Conservation (phyloP, 2,113 vertebrate genomes). For the Python bivittatus region DNA sequence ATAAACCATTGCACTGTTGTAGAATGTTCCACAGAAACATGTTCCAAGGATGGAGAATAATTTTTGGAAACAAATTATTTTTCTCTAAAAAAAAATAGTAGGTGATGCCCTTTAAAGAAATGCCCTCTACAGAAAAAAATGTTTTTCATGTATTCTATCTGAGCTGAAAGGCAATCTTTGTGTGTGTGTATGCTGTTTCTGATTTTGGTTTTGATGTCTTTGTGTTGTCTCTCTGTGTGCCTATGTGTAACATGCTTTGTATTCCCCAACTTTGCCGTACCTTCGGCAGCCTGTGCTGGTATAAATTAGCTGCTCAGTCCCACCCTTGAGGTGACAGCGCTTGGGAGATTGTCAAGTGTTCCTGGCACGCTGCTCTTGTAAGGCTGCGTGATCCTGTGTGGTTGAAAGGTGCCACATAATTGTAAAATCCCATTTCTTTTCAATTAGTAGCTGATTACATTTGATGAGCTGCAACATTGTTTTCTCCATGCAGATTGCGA, state of each 20-base stretch:
- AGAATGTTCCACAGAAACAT: neutral
- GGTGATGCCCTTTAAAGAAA: neutral
- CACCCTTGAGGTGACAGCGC: conserved; percentile 35
- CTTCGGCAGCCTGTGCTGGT: neutral
- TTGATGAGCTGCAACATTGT: conserved; percentile 72
- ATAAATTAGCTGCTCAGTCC: conserved; percentile 25
- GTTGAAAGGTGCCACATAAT: conserved; percentile 67
- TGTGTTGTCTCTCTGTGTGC: neutral
- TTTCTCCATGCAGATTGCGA: conserved; percentile 68
- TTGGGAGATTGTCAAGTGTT: conserved; percentile 58
- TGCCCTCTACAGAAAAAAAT: neutral
- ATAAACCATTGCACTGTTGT: neutral
- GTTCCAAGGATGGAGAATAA: neutral
- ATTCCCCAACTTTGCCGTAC: neutral
- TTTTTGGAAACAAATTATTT: neutral
- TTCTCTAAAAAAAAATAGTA: neutral
- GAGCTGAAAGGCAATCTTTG: conserved; percentile 2
- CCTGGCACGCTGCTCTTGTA: conserved; percentile 56
- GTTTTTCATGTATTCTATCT: neutral
- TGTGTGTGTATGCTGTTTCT: neutral
- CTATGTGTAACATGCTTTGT: conserved; percentile 8
- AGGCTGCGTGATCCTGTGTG: conserved; percentile 58
- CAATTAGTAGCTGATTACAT: conserved; percentile 72
- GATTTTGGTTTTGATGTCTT: neutral
- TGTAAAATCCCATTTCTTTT: conserved; percentile 73